Evolutionary conservation across 2,888 invertebrate species (phyloP).

Genomic region (Tenthredo scrophulariae): DNA sequence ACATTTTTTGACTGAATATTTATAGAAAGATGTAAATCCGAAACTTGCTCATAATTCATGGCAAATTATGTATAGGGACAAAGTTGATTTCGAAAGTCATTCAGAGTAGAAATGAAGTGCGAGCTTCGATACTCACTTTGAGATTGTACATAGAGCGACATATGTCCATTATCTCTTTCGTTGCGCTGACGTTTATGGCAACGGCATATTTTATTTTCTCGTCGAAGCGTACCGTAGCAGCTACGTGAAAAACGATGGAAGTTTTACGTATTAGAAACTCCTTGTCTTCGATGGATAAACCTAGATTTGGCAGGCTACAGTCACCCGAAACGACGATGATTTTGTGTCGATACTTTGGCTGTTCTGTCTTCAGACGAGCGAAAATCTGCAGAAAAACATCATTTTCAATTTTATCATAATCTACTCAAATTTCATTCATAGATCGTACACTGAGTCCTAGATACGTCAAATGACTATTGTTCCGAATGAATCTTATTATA

Average conservation of each 20-base stretch:
- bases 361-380: constrained; percentile 79
- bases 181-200: constrained; percentile 89
- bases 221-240: constrained; percentile 95
- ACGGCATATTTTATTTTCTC: constrained; percentile 89
- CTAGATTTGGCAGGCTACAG: constrained; percentile 84
- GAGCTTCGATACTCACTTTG: constrained; percentile 79
- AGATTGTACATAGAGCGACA: constrained; percentile 86
- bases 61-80: neutral
- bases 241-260: constrained; percentile 88
- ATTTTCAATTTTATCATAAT: neutral
- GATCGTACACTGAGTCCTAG: neutral
- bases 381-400: constrained; percentile 78
- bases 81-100: neutral
- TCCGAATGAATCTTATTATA: neutral
- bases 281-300: constrained; percentile 82
- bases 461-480: neutral
- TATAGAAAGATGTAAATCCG: neutral
- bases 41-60: neutral
- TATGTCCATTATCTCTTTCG: constrained; percentile 87
- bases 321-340: constrained; percentile 86
- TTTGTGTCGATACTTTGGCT: constrained; percentile 84
- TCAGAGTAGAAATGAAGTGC: neutral
- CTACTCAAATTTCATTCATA: neutral
- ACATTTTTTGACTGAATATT: constrained; percentile 42
- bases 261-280: constrained; percentile 84